A percentile compares a stretch with the other conserved stretches of the same genome.
phyloP scores from a whole-genome alignment of 2,797 vertebrate species.

The Rhadinocentrus ornatus region DNA sequence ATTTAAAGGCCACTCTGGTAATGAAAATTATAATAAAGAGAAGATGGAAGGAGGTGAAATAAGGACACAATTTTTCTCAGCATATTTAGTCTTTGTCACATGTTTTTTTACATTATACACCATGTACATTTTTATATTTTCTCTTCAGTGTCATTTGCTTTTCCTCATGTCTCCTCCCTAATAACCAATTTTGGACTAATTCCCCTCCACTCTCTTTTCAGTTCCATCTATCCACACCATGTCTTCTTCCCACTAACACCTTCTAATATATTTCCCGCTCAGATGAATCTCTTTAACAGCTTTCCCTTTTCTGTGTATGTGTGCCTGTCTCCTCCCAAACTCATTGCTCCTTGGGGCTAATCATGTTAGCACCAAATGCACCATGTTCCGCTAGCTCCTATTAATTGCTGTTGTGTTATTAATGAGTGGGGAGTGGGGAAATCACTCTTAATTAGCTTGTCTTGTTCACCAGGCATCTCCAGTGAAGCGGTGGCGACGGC shows the following conservation, averaged over 20 bases:
- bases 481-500: conserved; percentile 77
- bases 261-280: conserved; percentile 47
- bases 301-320: conserved; percentile 26
- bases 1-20: conserved; percentile 63
- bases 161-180: conserved; percentile 9
- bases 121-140: conserved; percentile 9
- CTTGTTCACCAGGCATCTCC: conserved; percentile 93
- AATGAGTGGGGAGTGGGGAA: conserved; percentile 94
- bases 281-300: conserved; percentile 36
- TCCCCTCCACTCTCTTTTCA: conserved; percentile 26
- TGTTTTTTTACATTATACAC: conserved; percentile 6
- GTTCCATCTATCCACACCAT: conserved; percentile 23
- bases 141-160: conserved; percentile 30
- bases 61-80: conserved; percentile 16
- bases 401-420: conserved; percentile 98
- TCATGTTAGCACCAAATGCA: conserved; percentile 87
- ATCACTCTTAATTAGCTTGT: conserved; percentile 98
- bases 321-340: conserved; percentile 51
- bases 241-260: conserved; percentile 40
- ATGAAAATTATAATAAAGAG: conserved; percentile 41
- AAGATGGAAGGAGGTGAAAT: conserved; percentile 17
- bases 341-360: conserved; percentile 82
- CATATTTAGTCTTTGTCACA: conserved; percentile 10
- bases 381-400: conserved; percentile 89
- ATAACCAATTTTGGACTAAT: conserved; percentile 22